phyloP scores from a whole-genome alignment of 2,888 invertebrate genomes.

The Drosophila colorata region DNA sequence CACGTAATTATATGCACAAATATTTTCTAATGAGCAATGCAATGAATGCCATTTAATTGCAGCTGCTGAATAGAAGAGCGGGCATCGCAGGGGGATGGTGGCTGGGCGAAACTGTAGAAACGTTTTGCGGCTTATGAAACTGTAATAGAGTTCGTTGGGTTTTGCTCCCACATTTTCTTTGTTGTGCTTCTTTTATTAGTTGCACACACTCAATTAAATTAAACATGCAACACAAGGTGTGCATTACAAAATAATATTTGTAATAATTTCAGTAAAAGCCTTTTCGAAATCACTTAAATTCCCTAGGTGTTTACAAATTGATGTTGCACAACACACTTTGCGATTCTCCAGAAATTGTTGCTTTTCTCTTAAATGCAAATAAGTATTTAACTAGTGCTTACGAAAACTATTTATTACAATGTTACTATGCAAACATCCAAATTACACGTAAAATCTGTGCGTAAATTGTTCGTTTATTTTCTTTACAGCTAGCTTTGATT shows the following conservation, averaged over 20 bases:
- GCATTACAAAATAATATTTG: too few relatives aligned
- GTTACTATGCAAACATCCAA: not conserved
- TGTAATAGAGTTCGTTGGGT: constrained; percentile 26
- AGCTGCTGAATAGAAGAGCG: not conserved
- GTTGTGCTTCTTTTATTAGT: not conserved
- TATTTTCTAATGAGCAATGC: constrained; percentile 75
- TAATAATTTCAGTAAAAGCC: not conserved
- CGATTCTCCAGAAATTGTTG: not conserved
- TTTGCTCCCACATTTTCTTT: not conserved
- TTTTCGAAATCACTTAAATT: constrained; percentile 7
- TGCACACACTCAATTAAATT: constrained; percentile 15
- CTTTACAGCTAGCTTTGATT: not conserved
- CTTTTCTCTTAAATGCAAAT: not conserved
- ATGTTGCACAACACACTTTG: not conserved
- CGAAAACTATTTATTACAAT: not conserved
- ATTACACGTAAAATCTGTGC: not conserved
- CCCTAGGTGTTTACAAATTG: constrained; percentile 1
- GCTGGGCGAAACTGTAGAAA: not conserved
- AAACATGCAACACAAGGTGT: constrained; percentile 26
- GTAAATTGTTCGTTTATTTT: not conserved
- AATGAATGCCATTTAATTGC: constrained; percentile 70
- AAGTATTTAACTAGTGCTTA: not conserved
- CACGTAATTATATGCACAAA: constrained; percentile 73
- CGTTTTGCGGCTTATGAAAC: constrained; percentile 19
- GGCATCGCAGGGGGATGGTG: not conserved